Base-by-base conservation (phyloP, 92 coral and sea anemone genomes). In the Parazoanthus atlanticus region DNA sequence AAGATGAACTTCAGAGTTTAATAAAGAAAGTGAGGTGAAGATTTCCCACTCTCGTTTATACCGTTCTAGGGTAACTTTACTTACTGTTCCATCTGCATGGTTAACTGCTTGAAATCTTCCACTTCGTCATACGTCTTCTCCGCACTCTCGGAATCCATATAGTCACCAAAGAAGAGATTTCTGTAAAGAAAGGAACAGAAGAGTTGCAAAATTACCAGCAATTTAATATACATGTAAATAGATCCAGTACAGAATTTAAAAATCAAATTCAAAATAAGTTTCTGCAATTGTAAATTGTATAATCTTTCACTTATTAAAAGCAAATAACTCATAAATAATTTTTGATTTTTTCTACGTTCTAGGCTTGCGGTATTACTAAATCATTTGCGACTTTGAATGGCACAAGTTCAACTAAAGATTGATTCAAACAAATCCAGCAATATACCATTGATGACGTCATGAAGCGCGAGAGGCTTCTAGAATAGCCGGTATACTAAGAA, bases 81-180 rank as follows among this genome's bases (percentile, higher is more conserved):
- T 88, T 87, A 96, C 99, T 94, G 92, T 46, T 97, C 99, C 93
- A 97, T 97, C 66, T 95, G 98, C 21, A 89, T 43, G 0, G 99
- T 97, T 49, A 97, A 93, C 19, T 84, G 71, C 16, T 91, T 89
- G 69, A 97, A 88, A 86, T 97, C 98, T 1, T 91, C 89, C 33
- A 97, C 96, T 83, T 97, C 99, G 54, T 97, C 95, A 86, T 97
- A 97, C 38, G 93, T 95, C 92, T 92, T 93, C 16, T 95, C 99
- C 0, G 98, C 91, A 89, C 94, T 91, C 49, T 97, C 99, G 25
- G 94, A 92, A 40, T 88, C 91, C 99, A 95, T 97, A 90, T 97
- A 97, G 78, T 97, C 99, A 81, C 99, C 99, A 49, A 97, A 97
- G 87, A 97, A 97, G 85, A 97, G 85, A 75, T 94, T 96, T 93